Base-by-base conservation (phyloP, 2,888 invertebrate genomes). In the Thera obeliscata region DNA sequence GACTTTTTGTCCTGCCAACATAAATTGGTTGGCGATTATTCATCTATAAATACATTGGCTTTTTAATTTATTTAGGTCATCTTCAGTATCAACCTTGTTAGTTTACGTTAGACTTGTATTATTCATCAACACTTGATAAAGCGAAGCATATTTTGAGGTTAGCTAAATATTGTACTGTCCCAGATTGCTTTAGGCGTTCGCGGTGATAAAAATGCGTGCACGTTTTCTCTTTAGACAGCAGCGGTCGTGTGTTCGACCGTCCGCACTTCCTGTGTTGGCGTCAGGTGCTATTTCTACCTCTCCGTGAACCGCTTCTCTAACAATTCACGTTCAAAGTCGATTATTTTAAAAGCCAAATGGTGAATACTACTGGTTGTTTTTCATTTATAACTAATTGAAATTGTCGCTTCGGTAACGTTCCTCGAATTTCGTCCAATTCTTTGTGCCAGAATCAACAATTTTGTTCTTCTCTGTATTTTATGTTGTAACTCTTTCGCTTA, bases 241-340 rank as follows among this genome's bases (percentile, higher is more conserved):
- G 72, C 74, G 78, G 76, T 79, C 73, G 82, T 79, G 76, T 79
- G 85, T 76, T 79, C 84, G 81, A 71, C 81, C 84, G 84, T 78
- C 83, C 86, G 81, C 83, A 86, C 87, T 90, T 90, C 91, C 91
- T 88, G 91, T 81, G 83, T 76, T 75, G 73, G 79, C 82, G 88
- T 86, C 89, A 88, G 89, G 86, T 88, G 84, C 87, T 90, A 90
- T 90, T 90, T 89, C 85, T 85, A 87, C 86, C 80, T 88, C 86
- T 87, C 87, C 88, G 81, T 90, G 87, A 89, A 90, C 89, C 83
- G 79, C 78, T 73, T 70, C 78, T 66, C 58, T 72, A 78, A 81
- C 81, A 83, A 87, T 91, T 88, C 90, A 89, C 83, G 90, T 89
- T 91, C 88, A 89, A 89, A 89, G 89, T 81, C 87, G 82, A 85